phyloP scores from a whole-genome alignment of 2,113 vertebrate species.

The Lanius ludovicianus region DNA sequence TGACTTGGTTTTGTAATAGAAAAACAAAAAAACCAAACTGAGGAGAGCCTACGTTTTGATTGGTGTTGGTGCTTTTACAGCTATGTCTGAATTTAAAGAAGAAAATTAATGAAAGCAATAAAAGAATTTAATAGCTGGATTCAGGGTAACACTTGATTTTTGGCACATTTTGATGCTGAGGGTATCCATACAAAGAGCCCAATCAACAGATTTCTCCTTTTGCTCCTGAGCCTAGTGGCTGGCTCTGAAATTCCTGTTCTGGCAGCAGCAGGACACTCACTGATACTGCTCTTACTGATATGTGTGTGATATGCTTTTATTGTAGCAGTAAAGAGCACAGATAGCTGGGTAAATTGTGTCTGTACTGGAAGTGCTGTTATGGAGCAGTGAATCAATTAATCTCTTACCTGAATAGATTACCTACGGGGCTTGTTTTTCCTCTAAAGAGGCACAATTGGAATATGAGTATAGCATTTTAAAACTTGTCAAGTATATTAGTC shows the following conservation, averaged over 20 bases:
- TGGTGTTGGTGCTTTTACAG: neutral
- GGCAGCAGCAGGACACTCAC: neutral
- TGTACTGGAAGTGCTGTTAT: neutral
- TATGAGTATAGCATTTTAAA: neutral
- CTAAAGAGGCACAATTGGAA: neutral
- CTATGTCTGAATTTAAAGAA: neutral
- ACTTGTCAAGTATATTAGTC: neutral
- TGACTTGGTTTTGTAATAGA: neutral
- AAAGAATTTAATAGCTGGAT: neutral
- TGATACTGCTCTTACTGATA: neutral
- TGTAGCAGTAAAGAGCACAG: neutral
- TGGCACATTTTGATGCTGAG: neutral
- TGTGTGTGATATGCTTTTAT: neutral
- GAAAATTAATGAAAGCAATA: neutral
- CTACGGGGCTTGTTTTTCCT: neutral
- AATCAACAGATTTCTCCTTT: neutral
- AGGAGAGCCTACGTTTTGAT: neutral
- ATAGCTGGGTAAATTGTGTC: neutral
- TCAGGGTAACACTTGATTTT: neutral
- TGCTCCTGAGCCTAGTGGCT: neutral
- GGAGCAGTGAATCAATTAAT: neutral
- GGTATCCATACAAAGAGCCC: accelerated
- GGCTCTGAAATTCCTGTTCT: neutral
- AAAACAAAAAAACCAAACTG: neutral
- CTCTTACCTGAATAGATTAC: neutral